Evolutionary conservation across 2,113 vertebrate species (phyloP).

Genomic region (Archilochus colubris): DNA sequence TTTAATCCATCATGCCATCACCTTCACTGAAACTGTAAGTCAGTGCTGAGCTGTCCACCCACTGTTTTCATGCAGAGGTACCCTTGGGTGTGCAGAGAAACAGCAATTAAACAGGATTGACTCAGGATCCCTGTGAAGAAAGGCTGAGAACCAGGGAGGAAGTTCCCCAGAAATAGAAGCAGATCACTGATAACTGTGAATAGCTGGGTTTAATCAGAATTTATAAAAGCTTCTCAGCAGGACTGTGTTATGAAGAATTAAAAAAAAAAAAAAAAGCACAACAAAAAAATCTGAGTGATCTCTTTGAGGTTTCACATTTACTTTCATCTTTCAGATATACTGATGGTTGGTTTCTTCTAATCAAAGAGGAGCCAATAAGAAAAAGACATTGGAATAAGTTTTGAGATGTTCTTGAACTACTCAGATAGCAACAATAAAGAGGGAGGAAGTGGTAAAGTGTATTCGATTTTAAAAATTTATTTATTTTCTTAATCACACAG

Average conservation of each 20-base stretch:
- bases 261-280: not conserved
- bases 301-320: not conserved
- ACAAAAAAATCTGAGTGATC: not conserved
- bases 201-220: constrained; percentile 32
- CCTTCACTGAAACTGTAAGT: constrained; percentile 25
- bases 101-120: constrained; percentile 31
- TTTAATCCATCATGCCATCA: constrained; percentile 35
- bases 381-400: not conserved
- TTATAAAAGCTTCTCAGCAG: constrained; percentile 5
- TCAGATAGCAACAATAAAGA: not conserved
- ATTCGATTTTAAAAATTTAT: not conserved
- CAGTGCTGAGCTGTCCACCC: not conserved
- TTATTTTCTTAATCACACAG: not conserved
- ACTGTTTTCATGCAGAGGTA: constrained; percentile 10
- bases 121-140: constrained; percentile 24
- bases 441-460: not conserved
- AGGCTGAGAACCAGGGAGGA: not conserved
- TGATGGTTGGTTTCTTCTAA: not conserved
- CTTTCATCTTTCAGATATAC: not conserved
- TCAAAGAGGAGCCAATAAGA: not conserved
- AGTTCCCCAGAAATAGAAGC: not conserved
- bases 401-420: not conserved
- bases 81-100: constrained; percentile 7
- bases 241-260: not conserved
- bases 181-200: constrained; percentile 10